Conservation (phyloP, 1,140 invertebrate genomes). For the Pristionchus pacificus region DNA sequence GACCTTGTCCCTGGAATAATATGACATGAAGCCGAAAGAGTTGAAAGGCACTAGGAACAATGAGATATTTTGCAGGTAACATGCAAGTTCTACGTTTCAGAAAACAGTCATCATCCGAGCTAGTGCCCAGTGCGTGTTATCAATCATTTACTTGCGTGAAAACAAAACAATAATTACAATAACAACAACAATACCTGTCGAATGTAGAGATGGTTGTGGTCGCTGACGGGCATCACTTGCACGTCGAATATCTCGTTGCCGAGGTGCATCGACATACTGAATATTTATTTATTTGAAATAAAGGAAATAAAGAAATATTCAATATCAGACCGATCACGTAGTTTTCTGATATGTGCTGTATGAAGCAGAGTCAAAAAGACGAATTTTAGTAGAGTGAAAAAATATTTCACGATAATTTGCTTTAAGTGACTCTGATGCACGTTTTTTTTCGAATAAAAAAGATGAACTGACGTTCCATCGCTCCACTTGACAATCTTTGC, state of each 20-base stretch:
- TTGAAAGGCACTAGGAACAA: too few species aligned
- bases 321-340: too few species aligned
- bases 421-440: background rate
- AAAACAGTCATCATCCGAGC: background rate
- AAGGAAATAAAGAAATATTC: background rate
- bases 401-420: background rate
- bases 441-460: background rate
- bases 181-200: slow-evolving; percentile 63
- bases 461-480: slow-evolving; percentile 69
- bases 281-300: slow-evolving; percentile 37
- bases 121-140: background rate
- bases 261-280: slow-evolving; percentile 87
- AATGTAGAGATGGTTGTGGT: slow-evolving; percentile 89
- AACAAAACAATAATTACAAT: slow-evolving; percentile 1
- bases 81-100: background rate
- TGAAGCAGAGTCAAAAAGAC: too few species aligned
- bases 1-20: slow-evolving; percentile 87
- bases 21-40: too few species aligned
- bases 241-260: slow-evolving; percentile 97
- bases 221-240: slow-evolving; percentile 82
- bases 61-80: too few species aligned
- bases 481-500: slow-evolving; percentile 92
- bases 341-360: too few species aligned
- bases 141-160: background rate
- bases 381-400: background rate